phyloP scores from a whole-genome alignment of 1,140 invertebrate genomes.

The Palaemon carinicauda region DNA sequence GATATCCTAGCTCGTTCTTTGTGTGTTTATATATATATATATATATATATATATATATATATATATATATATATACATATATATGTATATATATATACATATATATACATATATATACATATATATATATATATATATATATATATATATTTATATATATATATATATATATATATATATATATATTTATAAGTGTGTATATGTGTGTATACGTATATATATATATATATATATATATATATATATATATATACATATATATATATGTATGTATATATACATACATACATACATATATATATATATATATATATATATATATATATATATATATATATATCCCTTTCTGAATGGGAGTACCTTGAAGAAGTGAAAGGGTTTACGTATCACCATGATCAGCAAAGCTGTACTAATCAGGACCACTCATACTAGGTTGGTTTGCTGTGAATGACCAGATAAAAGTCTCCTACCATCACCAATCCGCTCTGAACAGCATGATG shows the following conservation, averaged over 20 bases:
- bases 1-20: too few species aligned
- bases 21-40: not conserved
- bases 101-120: not conserved
- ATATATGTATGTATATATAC: not conserved
- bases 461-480: too few species aligned
- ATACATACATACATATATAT: not conserved
- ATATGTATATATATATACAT: not conserved
- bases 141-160: not conserved
- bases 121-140: not conserved
- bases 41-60: not conserved
- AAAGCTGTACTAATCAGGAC: too few species aligned
- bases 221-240: conserved; percentile 1
- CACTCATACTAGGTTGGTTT: too few species aligned
- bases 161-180: not conserved
- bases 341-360: too few species aligned
- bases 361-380: too few species aligned
- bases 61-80: not conserved
- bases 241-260: not conserved
- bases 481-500: too few species aligned
- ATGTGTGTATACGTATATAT: not conserved
- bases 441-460: too few species aligned
- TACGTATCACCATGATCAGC: too few species aligned
- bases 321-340: too few species aligned
- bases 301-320: not conserved
- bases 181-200: not conserved